phyloP scores from a whole-genome alignment of 2,888 invertebrate genomes.

The Diploptera punctata region DNA sequence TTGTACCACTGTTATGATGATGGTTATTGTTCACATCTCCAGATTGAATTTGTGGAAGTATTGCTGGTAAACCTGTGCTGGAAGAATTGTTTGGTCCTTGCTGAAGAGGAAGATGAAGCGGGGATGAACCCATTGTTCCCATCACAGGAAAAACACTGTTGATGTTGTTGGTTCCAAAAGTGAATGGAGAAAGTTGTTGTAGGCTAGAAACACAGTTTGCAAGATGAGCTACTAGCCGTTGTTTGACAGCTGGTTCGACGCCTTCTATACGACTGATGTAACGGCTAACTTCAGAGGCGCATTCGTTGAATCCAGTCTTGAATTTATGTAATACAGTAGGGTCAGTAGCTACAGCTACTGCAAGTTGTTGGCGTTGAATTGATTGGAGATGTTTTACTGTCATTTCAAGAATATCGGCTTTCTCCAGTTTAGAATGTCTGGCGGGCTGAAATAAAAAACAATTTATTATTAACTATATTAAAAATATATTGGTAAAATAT shows the following conservation, averaged over 20 bases:
- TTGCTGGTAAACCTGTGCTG: slow-evolving; percentile 34
- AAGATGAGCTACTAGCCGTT: slow-evolving; percentile 77
- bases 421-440: slow-evolving; percentile 92
- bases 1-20: slow-evolving; percentile 11
- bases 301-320: slow-evolving; percentile 87
- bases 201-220: slow-evolving; percentile 69
- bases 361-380: slow-evolving; percentile 85
- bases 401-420: slow-evolving; percentile 95
- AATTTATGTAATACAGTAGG: slow-evolving; percentile 85
- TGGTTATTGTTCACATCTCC: slow-evolving; percentile 46
- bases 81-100: slow-evolving; percentile 43
- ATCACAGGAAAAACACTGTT: neutral
- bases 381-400: slow-evolving; percentile 92
- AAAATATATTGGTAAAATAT: too few relatives aligned
- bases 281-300: slow-evolving; percentile 79
- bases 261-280: slow-evolving; percentile 71
- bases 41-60: slow-evolving; percentile 9
- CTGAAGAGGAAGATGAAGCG: slow-evolving; percentile 47
- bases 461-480: too few relatives aligned
- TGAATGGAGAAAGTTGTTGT: slow-evolving; percentile 59
- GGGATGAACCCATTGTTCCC: neutral
- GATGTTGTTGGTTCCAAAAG: slow-evolving; percentile 47
- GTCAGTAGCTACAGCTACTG: slow-evolving; percentile 82
- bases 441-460: slow-evolving; percentile 75
- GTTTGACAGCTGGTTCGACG: slow-evolving; percentile 73